Evolutionary conservation across 2,113 vertebrate species (phyloP).

Genomic region (Burhinus oedicnemus): DNA sequence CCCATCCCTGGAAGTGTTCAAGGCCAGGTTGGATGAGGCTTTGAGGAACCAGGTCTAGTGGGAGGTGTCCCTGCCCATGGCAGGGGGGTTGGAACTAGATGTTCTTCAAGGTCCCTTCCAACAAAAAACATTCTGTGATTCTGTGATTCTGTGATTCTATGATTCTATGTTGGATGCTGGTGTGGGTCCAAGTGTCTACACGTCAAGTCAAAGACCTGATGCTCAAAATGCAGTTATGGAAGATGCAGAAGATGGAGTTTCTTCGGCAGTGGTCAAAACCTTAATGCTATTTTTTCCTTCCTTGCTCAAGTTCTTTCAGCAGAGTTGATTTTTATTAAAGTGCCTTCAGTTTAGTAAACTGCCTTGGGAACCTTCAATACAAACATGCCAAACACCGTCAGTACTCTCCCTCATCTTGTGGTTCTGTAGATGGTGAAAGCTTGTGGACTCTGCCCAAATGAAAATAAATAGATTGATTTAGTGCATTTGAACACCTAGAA

Average conservation of each 20-base stretch:
- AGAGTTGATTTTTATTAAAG: not conserved
- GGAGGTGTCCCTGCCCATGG: too few species aligned
- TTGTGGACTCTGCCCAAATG: not conserved
- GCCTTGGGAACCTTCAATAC: not conserved
- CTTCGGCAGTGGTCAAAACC: not conserved
- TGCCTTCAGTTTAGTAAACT: not conserved
- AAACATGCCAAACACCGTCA: not conserved
- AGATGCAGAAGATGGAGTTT: not conserved
- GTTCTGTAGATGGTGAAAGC: constrained; percentile 5
- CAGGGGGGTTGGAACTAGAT: too few species aligned
- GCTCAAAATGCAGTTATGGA: not conserved
- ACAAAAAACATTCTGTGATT: too few species aligned
- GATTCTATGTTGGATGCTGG: not conserved
- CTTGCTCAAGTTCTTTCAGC: not conserved
- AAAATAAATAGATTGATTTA: not conserved
- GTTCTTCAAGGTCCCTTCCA: too few species aligned
- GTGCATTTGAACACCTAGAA: constrained; percentile 12
- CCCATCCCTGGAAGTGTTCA: too few species aligned
- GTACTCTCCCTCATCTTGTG: not conserved
- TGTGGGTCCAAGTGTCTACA: not conserved
- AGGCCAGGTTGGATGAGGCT: too few species aligned
- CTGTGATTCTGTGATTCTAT: too few species aligned
- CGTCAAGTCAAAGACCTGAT: not conserved
- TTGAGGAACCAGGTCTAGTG: too few species aligned
- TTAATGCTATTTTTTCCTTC: not conserved